These are phyloP conservation scores for Apotomis turbidana DNA, from an alignment of 2,888 invertebrate genomes.

Conservation along the genomic window DNA sequence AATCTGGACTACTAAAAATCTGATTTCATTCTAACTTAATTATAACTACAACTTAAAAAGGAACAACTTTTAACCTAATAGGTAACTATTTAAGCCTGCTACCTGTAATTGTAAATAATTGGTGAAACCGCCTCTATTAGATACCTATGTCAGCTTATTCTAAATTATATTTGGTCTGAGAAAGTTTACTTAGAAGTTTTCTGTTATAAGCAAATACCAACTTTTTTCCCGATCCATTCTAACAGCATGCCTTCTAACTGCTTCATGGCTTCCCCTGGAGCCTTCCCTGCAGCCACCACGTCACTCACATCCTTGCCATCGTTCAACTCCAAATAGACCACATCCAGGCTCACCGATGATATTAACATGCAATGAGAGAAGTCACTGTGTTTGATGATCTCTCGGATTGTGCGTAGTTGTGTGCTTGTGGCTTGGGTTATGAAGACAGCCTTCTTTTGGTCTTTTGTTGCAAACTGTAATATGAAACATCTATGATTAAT, in stretches of 20 bases:
- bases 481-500: too few relatives aligned
- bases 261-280: constrained; percentile 63
- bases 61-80: too few relatives aligned
- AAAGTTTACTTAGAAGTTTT: too few relatives aligned
- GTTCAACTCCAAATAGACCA: constrained; percentile 78
- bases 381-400: constrained; percentile 84
- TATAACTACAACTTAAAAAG: too few relatives aligned
- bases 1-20: too few relatives aligned
- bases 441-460: constrained; percentile 80
- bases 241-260: constrained; percentile 63
- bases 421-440: constrained; percentile 82
- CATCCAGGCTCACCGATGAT: constrained; percentile 81
- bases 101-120: too few relatives aligned
- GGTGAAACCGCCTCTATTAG: too few relatives aligned
- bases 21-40: too few relatives aligned
- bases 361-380: constrained; percentile 86
- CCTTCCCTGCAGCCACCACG: constrained; percentile 63
- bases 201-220: constrained; percentile 50
- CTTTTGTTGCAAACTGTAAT: constrained; percentile 64
- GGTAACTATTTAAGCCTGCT: too few relatives aligned
- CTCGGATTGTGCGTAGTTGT: constrained; percentile 81
- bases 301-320: constrained; percentile 70
- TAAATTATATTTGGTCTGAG: too few relatives aligned
- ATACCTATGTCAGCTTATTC: too few relatives aligned
- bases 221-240: constrained; percentile 85